Evolutionary conservation across 2,888 invertebrate species (phyloP).

Genomic region (Adineta ricciae): DNA sequence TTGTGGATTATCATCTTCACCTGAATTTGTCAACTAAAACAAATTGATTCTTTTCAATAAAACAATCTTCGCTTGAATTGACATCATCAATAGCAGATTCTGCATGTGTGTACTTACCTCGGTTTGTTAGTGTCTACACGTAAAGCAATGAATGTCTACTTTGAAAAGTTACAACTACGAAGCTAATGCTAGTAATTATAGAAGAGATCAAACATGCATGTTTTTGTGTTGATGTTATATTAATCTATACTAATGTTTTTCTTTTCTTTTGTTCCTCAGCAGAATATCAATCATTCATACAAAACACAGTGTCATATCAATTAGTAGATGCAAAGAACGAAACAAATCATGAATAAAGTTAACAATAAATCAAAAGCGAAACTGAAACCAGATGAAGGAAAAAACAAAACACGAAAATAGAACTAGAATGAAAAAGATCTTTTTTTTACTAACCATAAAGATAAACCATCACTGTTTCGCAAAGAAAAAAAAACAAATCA

Average conservation of each 20-base stretch:
- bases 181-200: background rate
- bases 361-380: background rate
- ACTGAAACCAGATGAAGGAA: background rate
- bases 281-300: background rate
- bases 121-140: background rate
- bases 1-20: background rate
- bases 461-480: background rate
- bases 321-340: background rate
- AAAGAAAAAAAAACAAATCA: background rate
- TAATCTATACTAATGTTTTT: background rate
- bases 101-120: background rate
- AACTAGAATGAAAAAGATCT: background rate
- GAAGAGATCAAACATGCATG: background rate
- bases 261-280: background rate
- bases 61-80: no score
- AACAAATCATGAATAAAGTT: background rate
- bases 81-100: no score
- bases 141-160: background rate
- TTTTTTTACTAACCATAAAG: background rate
- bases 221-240: background rate
- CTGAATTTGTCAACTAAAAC: background rate
- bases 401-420: background rate
- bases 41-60: background rate
- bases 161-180: background rate
- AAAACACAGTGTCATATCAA: background rate